These are phyloP conservation scores for Drosophila suboccidentalis DNA, from an alignment of 2,888 invertebrate species.

Conservation along the genomic window DNA sequence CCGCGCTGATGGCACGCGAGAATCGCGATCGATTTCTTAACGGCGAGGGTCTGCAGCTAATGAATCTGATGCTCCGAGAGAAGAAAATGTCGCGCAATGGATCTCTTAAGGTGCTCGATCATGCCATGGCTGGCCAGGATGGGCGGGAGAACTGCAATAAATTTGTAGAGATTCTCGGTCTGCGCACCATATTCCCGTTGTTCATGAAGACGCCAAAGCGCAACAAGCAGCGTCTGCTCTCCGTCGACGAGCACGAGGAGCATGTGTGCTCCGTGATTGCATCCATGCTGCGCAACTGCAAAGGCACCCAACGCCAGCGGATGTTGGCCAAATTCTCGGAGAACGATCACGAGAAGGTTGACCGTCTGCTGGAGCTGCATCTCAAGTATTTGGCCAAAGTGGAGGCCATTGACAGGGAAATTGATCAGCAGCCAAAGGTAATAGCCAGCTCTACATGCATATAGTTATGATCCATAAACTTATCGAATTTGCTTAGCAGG, in stretches of 20 bases:
- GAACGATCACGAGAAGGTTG: constrained; percentile 99
- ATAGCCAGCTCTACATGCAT: background rate
- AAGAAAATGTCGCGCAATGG: constrained; percentile 98
- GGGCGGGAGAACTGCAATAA: constrained; percentile 98
- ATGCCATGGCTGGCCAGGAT: constrained; percentile 97
- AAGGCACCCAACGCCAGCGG: constrained; percentile 95
- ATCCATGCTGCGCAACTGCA: constrained; percentile 96
- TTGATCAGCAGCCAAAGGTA: constrained; percentile 87
- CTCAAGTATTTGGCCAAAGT: constrained; percentile 98
- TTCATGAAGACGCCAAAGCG: constrained; percentile 99
- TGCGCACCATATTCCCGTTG: constrained; percentile 98
- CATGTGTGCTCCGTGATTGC: constrained; percentile 97
- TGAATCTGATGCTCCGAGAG: constrained; percentile 99
- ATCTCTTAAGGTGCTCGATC: constrained; percentile 98
- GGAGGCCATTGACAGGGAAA: constrained; percentile 92
- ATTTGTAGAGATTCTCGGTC: constrained; percentile 98
- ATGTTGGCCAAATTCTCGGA: constrained; percentile 98
- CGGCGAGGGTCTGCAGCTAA: constrained; percentile 98
- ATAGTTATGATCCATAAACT: background rate
- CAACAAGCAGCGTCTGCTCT: constrained; percentile 91
- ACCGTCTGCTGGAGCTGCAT: constrained; percentile 97
- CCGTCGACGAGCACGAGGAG: constrained; percentile 97
- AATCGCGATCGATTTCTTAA: constrained; percentile 97
- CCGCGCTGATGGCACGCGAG: constrained; percentile 93
- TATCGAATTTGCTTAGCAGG: constrained; percentile 50